These are phyloP conservation scores for Ctenosaura bakeri DNA, from an alignment of 2,797 vertebrate genomes.

Conservation along the genomic window DNA sequence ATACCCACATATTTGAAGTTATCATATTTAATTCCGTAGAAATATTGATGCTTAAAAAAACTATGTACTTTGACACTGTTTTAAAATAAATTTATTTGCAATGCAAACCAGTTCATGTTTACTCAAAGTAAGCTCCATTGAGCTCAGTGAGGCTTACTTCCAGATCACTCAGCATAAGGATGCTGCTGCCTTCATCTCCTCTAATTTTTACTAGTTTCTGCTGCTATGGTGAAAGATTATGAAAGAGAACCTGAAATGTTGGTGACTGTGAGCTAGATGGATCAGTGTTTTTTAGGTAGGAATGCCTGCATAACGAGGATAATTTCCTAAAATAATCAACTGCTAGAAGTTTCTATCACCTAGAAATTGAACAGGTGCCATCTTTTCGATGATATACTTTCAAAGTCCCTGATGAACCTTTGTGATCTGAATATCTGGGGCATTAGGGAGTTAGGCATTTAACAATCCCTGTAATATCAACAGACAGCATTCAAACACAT, in stretches of 20 bases:
- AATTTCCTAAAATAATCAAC: constrained; percentile 41
- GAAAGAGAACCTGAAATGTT: background rate
- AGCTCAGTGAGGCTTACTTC: background rate
- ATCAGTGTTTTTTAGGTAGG: background rate
- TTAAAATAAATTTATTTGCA: background rate
- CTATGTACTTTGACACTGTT: rapidly evolving
- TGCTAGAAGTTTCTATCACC: constrained; percentile 22
- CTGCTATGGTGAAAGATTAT: background rate
- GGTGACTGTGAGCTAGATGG: constrained; percentile 12
- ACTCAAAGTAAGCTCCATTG: background rate
- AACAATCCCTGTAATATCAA: background rate
- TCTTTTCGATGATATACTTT: rapidly evolving
- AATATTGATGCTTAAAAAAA: constrained; percentile 14
- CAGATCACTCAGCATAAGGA: background rate
- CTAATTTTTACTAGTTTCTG: constrained; percentile 32
- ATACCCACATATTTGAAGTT: background rate
- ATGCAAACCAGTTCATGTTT: background rate
- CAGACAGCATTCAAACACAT: background rate
- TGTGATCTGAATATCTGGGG: background rate
- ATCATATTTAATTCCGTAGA: background rate
- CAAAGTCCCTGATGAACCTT: background rate
- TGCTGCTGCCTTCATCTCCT: background rate
- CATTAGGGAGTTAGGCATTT: background rate
- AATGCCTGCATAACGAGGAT: constrained; percentile 15
- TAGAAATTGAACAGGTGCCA: constrained; percentile 40